These are phyloP conservation scores for Drosophila vallismaia DNA, from an alignment of 2,888 invertebrate genomes.

Conservation along the genomic window DNA sequence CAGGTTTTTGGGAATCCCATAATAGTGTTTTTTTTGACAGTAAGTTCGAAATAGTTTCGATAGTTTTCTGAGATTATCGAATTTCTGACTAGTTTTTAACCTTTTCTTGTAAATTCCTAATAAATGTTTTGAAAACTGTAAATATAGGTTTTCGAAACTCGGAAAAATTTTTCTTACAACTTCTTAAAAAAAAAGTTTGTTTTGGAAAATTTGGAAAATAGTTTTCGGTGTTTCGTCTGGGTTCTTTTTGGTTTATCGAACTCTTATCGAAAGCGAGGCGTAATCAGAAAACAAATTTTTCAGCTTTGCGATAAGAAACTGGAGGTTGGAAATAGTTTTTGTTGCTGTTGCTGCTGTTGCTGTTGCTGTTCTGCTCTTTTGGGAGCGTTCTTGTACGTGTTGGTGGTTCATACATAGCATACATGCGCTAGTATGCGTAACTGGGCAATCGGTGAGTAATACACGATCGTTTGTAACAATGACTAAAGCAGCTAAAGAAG, in stretches of 20 bases:
- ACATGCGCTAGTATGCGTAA: conserved; percentile 46
- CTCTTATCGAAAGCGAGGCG: conserved; percentile 36
- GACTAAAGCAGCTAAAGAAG: conserved; percentile 61
- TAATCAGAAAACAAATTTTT: conserved; percentile 40
- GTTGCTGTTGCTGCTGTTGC: conserved; percentile 4
- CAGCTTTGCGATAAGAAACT: conserved; percentile 31
- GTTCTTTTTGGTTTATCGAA: conserved; percentile 35
- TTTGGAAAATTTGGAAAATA: not conserved
- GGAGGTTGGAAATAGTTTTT: conserved; percentile 21
- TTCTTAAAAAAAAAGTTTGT: not conserved
- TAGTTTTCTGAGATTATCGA: too few species aligned
- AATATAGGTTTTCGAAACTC: too few species aligned
- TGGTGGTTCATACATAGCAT: conserved; percentile 11
- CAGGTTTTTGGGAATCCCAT: too few species aligned
- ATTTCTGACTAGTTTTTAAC: too few species aligned
- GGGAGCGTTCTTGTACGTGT: not conserved
- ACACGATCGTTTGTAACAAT: conserved; percentile 40
- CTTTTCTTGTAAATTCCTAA: too few species aligned
- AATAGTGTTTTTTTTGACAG: too few species aligned
- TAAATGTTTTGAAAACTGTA: too few species aligned
- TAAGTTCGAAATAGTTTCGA: too few species aligned
- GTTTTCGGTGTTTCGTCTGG: not conserved
- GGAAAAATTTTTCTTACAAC: too few species aligned
- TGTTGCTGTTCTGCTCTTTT: conserved; percentile 16
- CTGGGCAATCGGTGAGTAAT: conserved; percentile 64